Percentiles rank a stretch among this genome's conserved stretches.
Evolutionary conservation across 2,888 invertebrate species (phyloP).

Genomic region (Noctua fimbriata): DNA sequence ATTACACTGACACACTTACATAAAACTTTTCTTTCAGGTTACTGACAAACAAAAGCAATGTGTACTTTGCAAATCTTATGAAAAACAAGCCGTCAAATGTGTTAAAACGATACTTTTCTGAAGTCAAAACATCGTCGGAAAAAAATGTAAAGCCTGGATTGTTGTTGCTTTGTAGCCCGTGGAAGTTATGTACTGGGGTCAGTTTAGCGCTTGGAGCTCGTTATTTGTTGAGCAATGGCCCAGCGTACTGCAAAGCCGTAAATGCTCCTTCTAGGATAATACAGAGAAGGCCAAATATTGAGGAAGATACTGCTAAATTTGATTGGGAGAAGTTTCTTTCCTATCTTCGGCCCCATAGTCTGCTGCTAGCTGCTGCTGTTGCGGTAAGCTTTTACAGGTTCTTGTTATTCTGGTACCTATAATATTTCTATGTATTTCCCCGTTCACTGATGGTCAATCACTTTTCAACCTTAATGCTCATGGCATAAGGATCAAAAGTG

Average conservation of each 20-base stretch:
- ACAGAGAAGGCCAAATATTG: slow-evolving; percentile 88
- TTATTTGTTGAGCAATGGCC: slow-evolving; percentile 84
- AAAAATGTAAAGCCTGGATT: slow-evolving; percentile 77
- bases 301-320: slow-evolving; percentile 91
- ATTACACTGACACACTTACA: slow-evolving; percentile 12
- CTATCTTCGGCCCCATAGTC: slow-evolving; percentile 94
- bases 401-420: background rate
- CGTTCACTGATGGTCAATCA: background rate
- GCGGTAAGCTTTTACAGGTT: slow-evolving; percentile 90
- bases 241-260: slow-evolving; percentile 92
- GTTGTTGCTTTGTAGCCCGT: slow-evolving; percentile 81
- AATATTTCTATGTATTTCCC: background rate
- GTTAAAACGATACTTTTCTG: slow-evolving; percentile 77
- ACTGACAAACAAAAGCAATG: slow-evolving; percentile 76
- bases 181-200: slow-evolving; percentile 87
- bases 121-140: slow-evolving; percentile 75
- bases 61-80: slow-evolving; percentile 76
- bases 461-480: background rate
- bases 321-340: slow-evolving; percentile 94
- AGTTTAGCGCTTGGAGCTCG: slow-evolving; percentile 84
- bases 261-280: slow-evolving; percentile 87
- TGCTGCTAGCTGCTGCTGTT: slow-evolving; percentile 94
- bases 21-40: slow-evolving; percentile 77
- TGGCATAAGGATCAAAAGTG: too few relatives aligned
- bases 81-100: slow-evolving; percentile 80